A percentile compares a stretch with the other conserved stretches of the same genome.
Evolutionary conservation across 2,113 vertebrate genomes (phyloP).

Genomic region (Cairina moschata): DNA sequence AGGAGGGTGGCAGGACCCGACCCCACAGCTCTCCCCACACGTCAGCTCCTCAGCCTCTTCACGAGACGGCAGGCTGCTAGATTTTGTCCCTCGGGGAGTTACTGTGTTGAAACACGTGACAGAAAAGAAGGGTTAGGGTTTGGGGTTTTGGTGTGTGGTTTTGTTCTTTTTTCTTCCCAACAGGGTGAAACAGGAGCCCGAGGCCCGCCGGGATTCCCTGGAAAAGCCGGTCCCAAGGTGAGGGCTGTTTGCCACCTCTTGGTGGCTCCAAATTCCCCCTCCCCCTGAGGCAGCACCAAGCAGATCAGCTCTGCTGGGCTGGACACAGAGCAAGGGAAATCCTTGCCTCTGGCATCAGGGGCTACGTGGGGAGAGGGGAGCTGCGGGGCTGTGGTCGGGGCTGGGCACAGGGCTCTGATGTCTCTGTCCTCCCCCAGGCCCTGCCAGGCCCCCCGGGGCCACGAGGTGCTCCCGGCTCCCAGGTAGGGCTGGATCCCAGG

Average conservation of each 20-base stretch:
- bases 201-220: slow-evolving; percentile 77
- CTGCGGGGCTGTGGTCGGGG: not conserved
- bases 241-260: not conserved
- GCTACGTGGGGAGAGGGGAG: not conserved
- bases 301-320: not conserved
- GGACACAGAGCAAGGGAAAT: rapidly evolving
- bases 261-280: not conserved
- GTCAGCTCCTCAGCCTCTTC: not conserved
- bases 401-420: rapidly evolving
- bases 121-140: not conserved
- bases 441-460: slow-evolving; percentile 78
- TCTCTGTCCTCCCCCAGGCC: slow-evolving; percentile 73
- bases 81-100: not conserved
- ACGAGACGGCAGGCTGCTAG: not conserved
- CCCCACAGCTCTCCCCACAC: not conserved
- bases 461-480: slow-evolving; percentile 78
- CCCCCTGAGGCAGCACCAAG: rapidly evolving
- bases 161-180: not conserved
- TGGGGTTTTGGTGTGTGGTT: too few species aligned
- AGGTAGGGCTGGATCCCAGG: slow-evolving; percentile 67
- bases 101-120: not conserved
- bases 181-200: slow-evolving; percentile 83
- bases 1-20: not conserved
- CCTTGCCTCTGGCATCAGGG: not conserved
- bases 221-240: slow-evolving; percentile 83